These are phyloP conservation scores for Trimorus sp. DNA, from an alignment of 2,888 invertebrate species.

Conservation along the genomic window DNA sequence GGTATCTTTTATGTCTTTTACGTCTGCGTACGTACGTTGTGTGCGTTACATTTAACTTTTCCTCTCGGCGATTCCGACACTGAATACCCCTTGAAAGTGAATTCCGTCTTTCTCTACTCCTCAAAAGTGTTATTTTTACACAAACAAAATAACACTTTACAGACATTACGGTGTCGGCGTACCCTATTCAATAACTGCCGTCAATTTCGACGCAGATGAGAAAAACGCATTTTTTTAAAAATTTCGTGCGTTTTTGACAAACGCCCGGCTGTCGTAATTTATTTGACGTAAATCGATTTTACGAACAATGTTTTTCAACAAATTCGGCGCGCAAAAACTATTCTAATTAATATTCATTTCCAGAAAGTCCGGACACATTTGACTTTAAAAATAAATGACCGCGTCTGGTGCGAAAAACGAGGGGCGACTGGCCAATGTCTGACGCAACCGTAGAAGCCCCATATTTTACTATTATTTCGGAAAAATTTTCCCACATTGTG, in stretches of 20 bases:
- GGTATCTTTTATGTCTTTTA: constrained; percentile 60
- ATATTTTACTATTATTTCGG: constrained; percentile 43
- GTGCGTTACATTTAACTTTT: constrained; percentile 50
- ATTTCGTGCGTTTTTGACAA: background rate
- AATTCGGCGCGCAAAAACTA: too few relatives aligned
- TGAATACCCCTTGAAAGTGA: constrained; percentile 38
- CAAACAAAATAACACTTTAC: constrained; percentile 32
- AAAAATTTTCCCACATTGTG: constrained; percentile 36
- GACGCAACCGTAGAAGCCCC: constrained; percentile 35
- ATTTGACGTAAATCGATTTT: too few relatives aligned
- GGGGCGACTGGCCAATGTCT: constrained; percentile 23
- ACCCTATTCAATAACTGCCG: background rate
- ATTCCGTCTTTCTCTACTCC: constrained; percentile 30
- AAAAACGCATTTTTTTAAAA: background rate
- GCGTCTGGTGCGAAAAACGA: constrained; percentile 39
- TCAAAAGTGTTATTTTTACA: constrained; percentile 19
- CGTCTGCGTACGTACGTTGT: constrained; percentile 48
- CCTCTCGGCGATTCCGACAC: constrained; percentile 33
- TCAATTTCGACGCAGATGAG: too few relatives aligned
- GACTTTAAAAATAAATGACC: constrained; percentile 38
- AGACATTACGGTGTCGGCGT: background rate
- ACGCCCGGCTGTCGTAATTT: too few relatives aligned
- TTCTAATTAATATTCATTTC: constrained; percentile 10
- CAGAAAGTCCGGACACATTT: constrained; percentile 10
- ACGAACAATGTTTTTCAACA: too few relatives aligned